Conservation (phyloP, 2,888 invertebrate species). For the Lepidocyrtoides sp. region DNA sequence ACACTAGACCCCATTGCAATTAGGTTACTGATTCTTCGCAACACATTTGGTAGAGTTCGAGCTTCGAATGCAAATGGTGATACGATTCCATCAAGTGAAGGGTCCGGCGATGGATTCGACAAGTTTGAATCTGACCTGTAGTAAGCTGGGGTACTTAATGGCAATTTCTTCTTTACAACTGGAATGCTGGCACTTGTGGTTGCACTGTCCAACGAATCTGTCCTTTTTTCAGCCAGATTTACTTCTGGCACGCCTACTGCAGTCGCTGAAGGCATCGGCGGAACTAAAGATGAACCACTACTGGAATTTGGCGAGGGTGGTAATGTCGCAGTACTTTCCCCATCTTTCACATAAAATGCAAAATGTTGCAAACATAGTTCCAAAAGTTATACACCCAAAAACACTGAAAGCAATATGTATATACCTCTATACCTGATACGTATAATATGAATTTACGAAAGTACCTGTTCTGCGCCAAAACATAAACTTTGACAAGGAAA, state of each 20-base stretch:
- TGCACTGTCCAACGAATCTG: constrained; percentile 65
- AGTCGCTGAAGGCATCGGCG: constrained; percentile 23
- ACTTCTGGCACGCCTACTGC: constrained; percentile 24
- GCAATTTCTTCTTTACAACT: constrained; percentile 51
- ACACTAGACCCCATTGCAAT: constrained; percentile 94
- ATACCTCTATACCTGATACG: too few species aligned
- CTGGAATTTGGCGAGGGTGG: not conserved
- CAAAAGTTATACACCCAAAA: not conserved
- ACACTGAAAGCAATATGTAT: too few species aligned
- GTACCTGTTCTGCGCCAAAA: constrained; percentile 85
- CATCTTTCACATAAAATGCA: constrained; percentile 82
- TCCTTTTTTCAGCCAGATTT: constrained; percentile 23
- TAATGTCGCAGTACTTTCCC: constrained; percentile 85
- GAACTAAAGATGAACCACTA: constrained; percentile 68
- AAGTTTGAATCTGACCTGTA: constrained; percentile 83
- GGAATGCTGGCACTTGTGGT: constrained; percentile 34
- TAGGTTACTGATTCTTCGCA: constrained; percentile 95
- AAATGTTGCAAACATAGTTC: not conserved
- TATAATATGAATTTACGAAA: not conserved
- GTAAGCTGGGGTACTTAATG: constrained; percentile 55
- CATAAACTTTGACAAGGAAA: constrained; percentile 92
- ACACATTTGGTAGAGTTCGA: constrained; percentile 94
- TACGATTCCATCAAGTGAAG: constrained; percentile 75
- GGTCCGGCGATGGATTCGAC: constrained; percentile 83
- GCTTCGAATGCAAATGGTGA: constrained; percentile 88